Evolutionary conservation across 2,113 vertebrate species (phyloP).

Genomic region (Sebastes fasciatus): DNA sequence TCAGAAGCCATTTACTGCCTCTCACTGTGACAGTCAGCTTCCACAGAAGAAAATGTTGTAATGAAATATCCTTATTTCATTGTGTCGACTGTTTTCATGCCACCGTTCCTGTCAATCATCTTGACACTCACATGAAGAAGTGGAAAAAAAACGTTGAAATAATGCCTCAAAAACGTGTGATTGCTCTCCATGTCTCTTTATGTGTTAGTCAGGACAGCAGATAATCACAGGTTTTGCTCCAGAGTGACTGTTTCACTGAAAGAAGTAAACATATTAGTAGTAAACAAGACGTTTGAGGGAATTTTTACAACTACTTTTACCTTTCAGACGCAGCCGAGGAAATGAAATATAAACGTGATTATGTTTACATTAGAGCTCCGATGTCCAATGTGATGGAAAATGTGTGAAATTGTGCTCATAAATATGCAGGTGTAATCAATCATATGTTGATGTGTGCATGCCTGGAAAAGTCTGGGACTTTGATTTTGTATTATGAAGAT

Average conservation of each 20-base stretch:
- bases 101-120: slow-evolving; percentile 9
- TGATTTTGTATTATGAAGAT: neutral
- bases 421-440: neutral
- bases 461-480: neutral
- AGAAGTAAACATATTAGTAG: neutral
- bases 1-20: neutral
- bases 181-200: neutral
- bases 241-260: neutral
- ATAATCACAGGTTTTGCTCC: slow-evolving; percentile 2
- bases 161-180: neutral
- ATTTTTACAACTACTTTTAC: neutral
- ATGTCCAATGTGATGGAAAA: neutral
- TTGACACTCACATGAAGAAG: neutral
- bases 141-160: neutral
- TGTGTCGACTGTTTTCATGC: neutral
- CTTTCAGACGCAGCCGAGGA: neutral
- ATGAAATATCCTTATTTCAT: neutral
- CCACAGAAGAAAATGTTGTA: neutral
- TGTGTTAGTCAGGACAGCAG: neutral
- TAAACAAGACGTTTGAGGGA: neutral
- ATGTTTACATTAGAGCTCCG: neutral
- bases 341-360: neutral
- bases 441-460: neutral
- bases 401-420: neutral
- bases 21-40: slow-evolving; percentile 13